Conservation (phyloP, 2,888 invertebrate genomes). For the Cheiracanthium punctorium region DNA sequence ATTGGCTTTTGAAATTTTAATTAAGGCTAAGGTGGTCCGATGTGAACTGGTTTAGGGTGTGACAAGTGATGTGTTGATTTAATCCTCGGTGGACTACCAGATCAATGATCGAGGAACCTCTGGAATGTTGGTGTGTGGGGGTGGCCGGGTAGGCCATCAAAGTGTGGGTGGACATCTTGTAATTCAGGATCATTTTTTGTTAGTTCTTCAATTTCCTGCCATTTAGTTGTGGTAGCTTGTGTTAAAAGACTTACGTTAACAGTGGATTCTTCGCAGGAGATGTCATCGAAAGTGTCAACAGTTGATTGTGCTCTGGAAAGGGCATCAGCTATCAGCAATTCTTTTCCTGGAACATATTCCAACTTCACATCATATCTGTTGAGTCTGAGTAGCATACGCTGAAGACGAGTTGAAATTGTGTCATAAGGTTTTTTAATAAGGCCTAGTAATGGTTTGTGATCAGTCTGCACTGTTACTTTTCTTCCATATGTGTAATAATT, state of each 20-base stretch:
- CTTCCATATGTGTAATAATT: slow-evolving; percentile 26
- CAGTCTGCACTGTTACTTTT: slow-evolving; percentile 18
- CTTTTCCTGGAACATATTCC: background rate
- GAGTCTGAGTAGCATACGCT: background rate
- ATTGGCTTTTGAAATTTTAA: too few relatives aligned
- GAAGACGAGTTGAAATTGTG: slow-evolving; percentile 9
- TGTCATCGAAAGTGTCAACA: background rate
- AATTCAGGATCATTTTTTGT: background rate
- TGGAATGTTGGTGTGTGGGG: too few relatives aligned
- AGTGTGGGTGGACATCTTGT: too few relatives aligned
- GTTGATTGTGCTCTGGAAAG: background rate
- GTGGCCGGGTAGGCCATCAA: too few relatives aligned
- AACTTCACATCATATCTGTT: background rate
- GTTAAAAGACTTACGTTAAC: background rate
- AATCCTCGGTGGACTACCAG: too few relatives aligned
- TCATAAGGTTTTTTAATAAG: slow-evolving; percentile 7
- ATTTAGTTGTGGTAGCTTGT: background rate
- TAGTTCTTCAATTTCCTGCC: background rate
- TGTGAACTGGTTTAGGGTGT: too few relatives aligned
- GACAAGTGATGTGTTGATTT: too few relatives aligned
- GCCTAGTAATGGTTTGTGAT: slow-evolving; percentile 33
- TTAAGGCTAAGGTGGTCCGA: too few relatives aligned
- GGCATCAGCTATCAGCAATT: background rate
- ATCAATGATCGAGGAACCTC: too few relatives aligned
- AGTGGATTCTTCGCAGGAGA: background rate